A percentile compares a stretch with the other conserved stretches of the same genome.
Conservation (phyloP, 1,140 invertebrate species). For the Neodiprion virginianus region DNA sequence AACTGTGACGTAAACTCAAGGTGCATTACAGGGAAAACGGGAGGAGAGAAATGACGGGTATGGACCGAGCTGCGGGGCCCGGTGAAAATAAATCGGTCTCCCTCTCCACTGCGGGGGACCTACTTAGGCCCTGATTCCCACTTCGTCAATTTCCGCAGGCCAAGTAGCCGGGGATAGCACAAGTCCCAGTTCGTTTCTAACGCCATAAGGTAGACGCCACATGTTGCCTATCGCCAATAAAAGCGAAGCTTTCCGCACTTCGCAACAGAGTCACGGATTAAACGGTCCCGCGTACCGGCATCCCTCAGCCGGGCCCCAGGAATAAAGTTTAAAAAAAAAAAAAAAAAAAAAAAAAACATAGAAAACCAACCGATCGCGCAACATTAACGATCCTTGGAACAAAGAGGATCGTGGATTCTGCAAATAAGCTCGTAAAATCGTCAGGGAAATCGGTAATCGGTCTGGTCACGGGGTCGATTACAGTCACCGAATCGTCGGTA, state of each 20-base stretch:
- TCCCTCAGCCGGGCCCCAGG: background rate
- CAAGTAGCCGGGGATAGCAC: background rate
- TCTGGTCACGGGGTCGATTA: too few relatives aligned
- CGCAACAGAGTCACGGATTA: background rate
- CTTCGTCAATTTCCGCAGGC: background rate
- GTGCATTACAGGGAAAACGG: background rate
- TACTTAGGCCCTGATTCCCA: background rate
- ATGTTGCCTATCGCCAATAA: background rate
- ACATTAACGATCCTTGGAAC: too few relatives aligned
- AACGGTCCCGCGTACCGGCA: background rate
- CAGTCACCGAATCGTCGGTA: too few relatives aligned
- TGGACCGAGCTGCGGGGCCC: background rate
- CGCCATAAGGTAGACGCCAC: background rate
- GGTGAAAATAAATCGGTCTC: background rate
- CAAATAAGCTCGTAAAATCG: too few relatives aligned
- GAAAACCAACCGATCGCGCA: too few relatives aligned
- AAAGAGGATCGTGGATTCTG: too few relatives aligned
- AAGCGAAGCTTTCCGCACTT: background rate
- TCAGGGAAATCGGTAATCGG: too few relatives aligned
- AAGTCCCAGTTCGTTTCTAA: background rate
- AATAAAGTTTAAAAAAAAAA: background rate
- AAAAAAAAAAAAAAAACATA: background rate
- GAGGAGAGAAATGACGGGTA: background rate
- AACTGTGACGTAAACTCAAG: conserved; percentile 43
- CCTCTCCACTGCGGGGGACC: background rate